These are phyloP conservation scores for Atethmia centrago DNA, from an alignment of 2,888 invertebrate species.

Conservation along the genomic window DNA sequence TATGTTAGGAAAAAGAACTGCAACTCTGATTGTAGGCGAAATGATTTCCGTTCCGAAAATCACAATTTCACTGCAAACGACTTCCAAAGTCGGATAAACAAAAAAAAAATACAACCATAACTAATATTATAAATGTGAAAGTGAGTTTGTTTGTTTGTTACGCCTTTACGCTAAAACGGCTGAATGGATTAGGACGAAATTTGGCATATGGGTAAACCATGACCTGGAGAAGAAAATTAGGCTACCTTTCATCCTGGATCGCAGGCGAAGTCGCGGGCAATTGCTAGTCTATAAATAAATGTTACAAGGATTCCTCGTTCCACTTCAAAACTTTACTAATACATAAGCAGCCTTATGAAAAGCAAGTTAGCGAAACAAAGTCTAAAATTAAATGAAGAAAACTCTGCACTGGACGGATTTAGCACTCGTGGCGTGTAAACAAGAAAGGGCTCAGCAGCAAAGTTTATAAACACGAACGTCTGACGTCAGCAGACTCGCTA, in stretches of 20 bases:
- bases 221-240: no score
- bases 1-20: not conserved
- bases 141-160: no score
- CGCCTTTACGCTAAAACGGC: no score
- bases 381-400: constrained; percentile 41
- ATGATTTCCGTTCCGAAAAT: not conserved
- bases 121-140: no score
- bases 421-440: constrained; percentile 33
- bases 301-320: not conserved
- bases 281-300: not conserved
- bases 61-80: not conserved
- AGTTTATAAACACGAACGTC: constrained; percentile 50
- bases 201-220: no score
- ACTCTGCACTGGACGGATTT: constrained; percentile 31
- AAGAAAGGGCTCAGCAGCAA: constrained; percentile 25
- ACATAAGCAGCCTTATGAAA: constrained; percentile 12
- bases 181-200: no score
- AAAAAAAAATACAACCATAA: not conserved
- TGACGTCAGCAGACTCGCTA: constrained; percentile 44
- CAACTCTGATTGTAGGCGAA: no score
- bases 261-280: no score
- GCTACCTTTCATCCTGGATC: no score
- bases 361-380: constrained; percentile 16
- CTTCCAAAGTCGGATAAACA: not conserved
- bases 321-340: constrained; percentile 16